Evolutionary conservation across 2,888 invertebrate species (phyloP).

Genomic region (Lymantria monacha): DNA sequence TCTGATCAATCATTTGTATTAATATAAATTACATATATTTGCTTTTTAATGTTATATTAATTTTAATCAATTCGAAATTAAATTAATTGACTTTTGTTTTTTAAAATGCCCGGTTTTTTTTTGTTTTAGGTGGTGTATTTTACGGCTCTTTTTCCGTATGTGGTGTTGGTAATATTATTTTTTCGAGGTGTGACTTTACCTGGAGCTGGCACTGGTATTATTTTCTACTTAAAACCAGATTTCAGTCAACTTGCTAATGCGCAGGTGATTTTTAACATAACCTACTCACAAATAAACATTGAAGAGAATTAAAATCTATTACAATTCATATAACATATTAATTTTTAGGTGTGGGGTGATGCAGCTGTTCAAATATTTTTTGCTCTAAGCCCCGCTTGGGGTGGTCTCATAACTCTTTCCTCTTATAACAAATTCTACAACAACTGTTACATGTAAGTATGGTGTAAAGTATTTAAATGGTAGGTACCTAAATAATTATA

Average conservation of each 20-base stretch:
- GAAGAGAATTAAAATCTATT: not conserved
- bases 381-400: constrained; percentile 93
- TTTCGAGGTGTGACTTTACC: constrained; percentile 90
- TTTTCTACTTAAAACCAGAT: constrained; percentile 90
- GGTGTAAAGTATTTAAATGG: not conserved
- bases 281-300: not conserved
- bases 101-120: not conserved
- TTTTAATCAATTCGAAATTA: no score
- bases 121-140: constrained; percentile 85
- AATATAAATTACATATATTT: no score
- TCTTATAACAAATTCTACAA: constrained; percentile 93
- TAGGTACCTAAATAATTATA: not conserved
- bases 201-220: constrained; percentile 89
- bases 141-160: constrained; percentile 89
- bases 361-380: constrained; percentile 94
- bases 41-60: no score
- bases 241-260: constrained; percentile 88
- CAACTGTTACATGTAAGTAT: constrained; percentile 87
- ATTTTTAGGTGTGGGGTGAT: constrained; percentile 87
- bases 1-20: no score
- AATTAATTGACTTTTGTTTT: no score
- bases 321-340: not conserved
- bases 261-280: constrained; percentile 67
- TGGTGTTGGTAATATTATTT: constrained; percentile 88
- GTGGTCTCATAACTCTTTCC: constrained; percentile 91